These are phyloP conservation scores for Sciurus niger DNA, from an alignment of 2,113 vertebrate genomes.

Conservation along the genomic window DNA sequence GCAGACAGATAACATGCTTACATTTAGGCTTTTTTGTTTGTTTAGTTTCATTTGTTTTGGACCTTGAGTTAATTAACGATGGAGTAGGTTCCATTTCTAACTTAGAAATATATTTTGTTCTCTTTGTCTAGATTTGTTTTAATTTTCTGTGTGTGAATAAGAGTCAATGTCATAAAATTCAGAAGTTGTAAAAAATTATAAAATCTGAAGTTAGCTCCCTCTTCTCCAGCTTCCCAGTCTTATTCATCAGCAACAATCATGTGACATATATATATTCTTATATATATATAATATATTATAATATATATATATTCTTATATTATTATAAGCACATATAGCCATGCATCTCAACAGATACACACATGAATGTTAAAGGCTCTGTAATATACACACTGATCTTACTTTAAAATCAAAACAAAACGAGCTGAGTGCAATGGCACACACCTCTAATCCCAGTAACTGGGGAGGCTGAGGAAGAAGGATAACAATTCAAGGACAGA, in stretches of 20 bases:
- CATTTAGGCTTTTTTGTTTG: background rate
- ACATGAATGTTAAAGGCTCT: background rate
- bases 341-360: background rate
- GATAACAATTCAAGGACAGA: no score
- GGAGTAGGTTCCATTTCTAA: background rate
- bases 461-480: no score
- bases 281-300: no score
- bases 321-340: background rate
- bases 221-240: background rate
- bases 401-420: constrained; percentile 6
- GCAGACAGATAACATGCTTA: background rate
- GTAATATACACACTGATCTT: background rate
- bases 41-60: background rate
- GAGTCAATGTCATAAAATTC: background rate
- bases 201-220: background rate
- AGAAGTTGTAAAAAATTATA: background rate
- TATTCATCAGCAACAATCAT: background rate
- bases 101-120: background rate
- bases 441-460: no score
- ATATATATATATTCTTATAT: background rate
- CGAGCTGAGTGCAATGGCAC: background rate
- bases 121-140: constrained; percentile 3
- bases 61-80: background rate
- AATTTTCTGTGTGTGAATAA: background rate
- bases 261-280: no score